phyloP scores from a whole-genome alignment of 2,797 vertebrate species.

The Argya squamiceps region DNA sequence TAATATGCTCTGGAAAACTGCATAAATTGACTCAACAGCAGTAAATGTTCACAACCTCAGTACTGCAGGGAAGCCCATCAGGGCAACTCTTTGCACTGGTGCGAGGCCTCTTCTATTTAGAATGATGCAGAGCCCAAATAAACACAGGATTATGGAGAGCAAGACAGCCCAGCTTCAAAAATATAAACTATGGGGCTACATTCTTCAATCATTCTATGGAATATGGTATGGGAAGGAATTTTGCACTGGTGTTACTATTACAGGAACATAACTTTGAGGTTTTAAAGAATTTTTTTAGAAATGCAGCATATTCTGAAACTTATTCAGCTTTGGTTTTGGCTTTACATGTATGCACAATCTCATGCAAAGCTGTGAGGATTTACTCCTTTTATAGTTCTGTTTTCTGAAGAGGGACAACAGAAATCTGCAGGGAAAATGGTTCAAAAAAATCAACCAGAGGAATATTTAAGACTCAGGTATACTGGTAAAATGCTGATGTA shows the following conservation, averaged over 20 bases:
- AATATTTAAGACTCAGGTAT: not conserved
- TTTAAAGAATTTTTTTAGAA: not conserved
- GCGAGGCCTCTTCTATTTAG: not conserved
- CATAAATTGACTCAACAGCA: not conserved
- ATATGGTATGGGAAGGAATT: not conserved
- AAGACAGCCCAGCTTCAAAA: not conserved
- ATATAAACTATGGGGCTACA: not conserved
- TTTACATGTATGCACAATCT: not conserved
- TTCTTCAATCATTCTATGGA: not conserved
- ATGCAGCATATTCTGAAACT: not conserved
- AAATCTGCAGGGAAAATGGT: not conserved
- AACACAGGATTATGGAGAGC: not conserved
- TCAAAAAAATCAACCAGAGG: not conserved
- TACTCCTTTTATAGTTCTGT: not conserved
- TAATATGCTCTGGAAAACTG: not conserved
- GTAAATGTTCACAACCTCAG: not conserved
- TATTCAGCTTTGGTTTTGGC: not conserved
- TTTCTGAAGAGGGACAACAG: not conserved
- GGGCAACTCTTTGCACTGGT: not conserved
- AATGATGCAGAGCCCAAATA: not conserved
- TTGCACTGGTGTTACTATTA: not conserved
- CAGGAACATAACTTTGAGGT: not conserved
- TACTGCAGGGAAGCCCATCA: not conserved
- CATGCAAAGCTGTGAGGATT: not conserved
- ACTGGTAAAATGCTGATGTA: not conserved